Evolutionary conservation across 2,113 vertebrate genomes (phyloP).

Genomic region (Carettochelys insculpta): DNA sequence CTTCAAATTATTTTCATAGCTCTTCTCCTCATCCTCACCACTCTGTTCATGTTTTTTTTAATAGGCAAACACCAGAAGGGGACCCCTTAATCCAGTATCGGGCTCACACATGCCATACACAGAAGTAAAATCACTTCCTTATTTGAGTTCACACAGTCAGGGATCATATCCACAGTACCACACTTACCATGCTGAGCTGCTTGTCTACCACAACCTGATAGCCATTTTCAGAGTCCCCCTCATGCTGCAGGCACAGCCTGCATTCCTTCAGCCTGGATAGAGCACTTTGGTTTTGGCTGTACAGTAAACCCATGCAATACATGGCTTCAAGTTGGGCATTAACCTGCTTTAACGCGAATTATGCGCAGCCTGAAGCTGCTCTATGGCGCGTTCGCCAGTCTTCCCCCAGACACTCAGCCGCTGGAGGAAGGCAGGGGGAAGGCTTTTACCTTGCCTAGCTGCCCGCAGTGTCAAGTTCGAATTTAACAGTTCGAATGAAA

Average conservation of each 20-base stretch:
- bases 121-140: neutral
- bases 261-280: neutral
- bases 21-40: neutral
- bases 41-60: neutral
- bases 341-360: no score
- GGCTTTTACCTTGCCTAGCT: no score
- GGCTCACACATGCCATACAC: neutral
- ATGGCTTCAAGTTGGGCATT: no score
- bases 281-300: neutral
- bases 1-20: neutral
- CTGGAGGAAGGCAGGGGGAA: no score
- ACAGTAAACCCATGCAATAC: no score
- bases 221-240: neutral
- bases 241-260: neutral
- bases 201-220: neutral
- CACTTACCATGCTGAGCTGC: neutral
- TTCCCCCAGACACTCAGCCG: no score
- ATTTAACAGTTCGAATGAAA: no score
- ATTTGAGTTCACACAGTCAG: neutral
- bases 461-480: no score
- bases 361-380: no score
- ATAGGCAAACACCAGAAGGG: neutral
- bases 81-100: neutral
- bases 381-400: no score
- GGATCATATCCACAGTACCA: neutral